These are phyloP conservation scores for Aspidiotus rigidus DNA, from an alignment of 2,888 invertebrate species.

Conservation along the genomic window DNA sequence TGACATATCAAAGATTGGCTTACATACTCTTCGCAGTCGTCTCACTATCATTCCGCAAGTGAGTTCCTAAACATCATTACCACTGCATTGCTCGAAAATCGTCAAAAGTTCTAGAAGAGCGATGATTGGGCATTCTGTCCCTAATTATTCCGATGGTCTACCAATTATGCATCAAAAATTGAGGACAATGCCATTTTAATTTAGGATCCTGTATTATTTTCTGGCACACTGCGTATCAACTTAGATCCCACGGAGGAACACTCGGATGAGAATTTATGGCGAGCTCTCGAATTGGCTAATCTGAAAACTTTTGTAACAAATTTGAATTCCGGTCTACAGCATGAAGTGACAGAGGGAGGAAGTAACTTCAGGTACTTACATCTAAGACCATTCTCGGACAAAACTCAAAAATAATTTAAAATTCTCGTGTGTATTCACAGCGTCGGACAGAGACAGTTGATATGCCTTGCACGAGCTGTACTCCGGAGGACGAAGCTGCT, in stretches of 20 bases:
- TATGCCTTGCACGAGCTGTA: no score
- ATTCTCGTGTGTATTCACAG: no score
- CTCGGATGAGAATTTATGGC: conserved; percentile 78
- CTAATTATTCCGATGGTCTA: no score
- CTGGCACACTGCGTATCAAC: conserved; percentile 81
- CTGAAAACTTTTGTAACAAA: conserved; percentile 72
- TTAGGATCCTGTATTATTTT: conserved; percentile 90
- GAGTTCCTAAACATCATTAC: background rate
- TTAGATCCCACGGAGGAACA: conserved; percentile 78
- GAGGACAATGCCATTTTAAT: background rate
- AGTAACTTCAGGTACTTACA: conserved; percentile 54
- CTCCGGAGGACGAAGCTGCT: no score
- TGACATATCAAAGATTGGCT: conserved; percentile 69
- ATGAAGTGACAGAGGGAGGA: conserved; percentile 83
- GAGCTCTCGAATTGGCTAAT: conserved; percentile 78
- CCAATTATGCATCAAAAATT: no score
- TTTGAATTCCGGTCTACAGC: conserved; percentile 65
- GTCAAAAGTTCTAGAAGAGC: no score
- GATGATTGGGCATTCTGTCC: no score
- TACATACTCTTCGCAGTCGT: conserved; percentile 69
- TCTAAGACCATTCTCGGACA: no score
- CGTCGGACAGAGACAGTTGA: no score
- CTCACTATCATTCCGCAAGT: conserved; percentile 48
- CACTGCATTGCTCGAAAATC: no score
- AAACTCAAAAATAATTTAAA: no score